A percentile compares a stretch with the other conserved stretches of the same genome.
phyloP scores from a whole-genome alignment of 2,113 vertebrate species.

The Pollimyrus isidori region DNA sequence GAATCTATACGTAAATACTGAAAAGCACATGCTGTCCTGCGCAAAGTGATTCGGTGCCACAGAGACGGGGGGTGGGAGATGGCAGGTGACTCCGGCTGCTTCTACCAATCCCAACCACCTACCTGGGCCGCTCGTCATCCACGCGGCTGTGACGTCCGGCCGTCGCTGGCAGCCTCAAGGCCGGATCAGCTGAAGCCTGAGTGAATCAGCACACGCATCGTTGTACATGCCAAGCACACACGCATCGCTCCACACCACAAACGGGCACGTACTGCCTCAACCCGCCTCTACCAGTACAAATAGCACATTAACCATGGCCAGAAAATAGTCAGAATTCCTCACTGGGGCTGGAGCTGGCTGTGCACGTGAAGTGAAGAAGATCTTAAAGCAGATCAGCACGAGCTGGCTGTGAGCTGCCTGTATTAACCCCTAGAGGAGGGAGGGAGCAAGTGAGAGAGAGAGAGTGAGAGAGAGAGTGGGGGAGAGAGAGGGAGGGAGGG shows the following conservation, averaged over 20 bases:
- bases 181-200: background rate
- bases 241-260: background rate
- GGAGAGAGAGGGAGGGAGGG: constrained; percentile 19
- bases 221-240: background rate
- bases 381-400: constrained; percentile 22
- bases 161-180: background rate
- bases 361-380: background rate
- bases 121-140: background rate
- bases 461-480: background rate
- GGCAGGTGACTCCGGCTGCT: background rate
- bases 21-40: background rate
- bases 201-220: background rate
- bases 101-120: background rate
- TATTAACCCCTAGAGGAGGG: constrained; percentile 51
- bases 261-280: constrained; percentile 11
- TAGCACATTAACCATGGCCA: constrained; percentile 32
- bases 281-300: constrained; percentile 32
- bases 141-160: background rate
- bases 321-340: constrained; percentile 49
- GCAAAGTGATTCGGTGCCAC: background rate
- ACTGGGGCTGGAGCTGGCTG: constrained; percentile 22
- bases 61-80: background rate
- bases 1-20: background rate
- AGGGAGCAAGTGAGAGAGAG: constrained; percentile 7
- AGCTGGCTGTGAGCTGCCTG: constrained; percentile 41